Conservation (phyloP, 2,113 vertebrate species). For the Syrrhaptes paradoxus region DNA sequence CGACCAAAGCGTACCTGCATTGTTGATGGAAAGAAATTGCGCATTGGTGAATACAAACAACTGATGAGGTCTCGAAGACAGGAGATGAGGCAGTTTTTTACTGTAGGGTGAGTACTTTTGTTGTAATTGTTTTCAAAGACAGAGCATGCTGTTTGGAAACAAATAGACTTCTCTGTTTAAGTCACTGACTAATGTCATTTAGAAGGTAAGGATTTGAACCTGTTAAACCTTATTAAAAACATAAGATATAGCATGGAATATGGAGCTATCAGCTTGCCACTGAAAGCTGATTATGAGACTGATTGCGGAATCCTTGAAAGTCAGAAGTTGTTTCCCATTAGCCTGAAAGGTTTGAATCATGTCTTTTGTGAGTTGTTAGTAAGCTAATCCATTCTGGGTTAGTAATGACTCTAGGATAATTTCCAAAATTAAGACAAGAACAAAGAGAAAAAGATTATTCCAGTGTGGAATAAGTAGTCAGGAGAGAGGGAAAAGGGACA, state of each 20-base stretch:
- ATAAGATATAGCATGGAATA: neutral
- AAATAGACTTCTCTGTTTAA: conserved; percentile 7
- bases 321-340: conserved; percentile 26
- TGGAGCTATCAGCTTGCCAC: neutral
- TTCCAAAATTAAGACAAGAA: conserved; percentile 29
- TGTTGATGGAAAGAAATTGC: conserved; percentile 97
- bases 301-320: neutral
- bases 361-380: conserved; percentile 8
- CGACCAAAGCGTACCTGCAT: conserved; percentile 99
- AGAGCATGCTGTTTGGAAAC: neutral
- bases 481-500: neutral
- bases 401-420: neutral
- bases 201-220: neutral
- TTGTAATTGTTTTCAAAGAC: neutral
- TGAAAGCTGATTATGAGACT: neutral
- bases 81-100: conserved; percentile 99
- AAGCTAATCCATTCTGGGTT: neutral
- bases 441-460: neutral
- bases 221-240: conserved; percentile 10
- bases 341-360: neutral
- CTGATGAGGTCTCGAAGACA: conserved; percentile 98
- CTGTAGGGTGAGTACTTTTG: conserved; percentile 87
- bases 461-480: neutral
- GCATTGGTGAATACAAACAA: conserved; percentile 98
- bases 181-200: neutral